phyloP scores from a whole-genome alignment of 92 coral and sea anemone genomes.

The Actinernus sp. region DNA sequence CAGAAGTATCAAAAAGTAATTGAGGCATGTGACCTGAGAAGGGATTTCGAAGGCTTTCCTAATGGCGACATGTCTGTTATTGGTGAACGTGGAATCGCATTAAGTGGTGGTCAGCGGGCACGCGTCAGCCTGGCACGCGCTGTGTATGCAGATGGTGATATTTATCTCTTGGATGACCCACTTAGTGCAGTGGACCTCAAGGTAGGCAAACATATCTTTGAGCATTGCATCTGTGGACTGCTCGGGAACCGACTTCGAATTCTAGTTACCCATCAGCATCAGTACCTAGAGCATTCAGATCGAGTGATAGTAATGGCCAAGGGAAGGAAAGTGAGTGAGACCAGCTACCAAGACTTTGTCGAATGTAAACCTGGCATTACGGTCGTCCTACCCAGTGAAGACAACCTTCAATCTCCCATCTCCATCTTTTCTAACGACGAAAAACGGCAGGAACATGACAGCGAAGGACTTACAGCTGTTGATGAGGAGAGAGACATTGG shows the following conservation, averaged over 20 bases:
- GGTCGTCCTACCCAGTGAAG: background rate
- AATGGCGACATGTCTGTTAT: constrained; percentile 17
- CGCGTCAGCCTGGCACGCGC: constrained; percentile 30
- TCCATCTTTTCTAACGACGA: no score
- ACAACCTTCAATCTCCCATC: no score
- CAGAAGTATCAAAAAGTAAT: background rate
- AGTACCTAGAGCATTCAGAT: constrained; percentile 11
- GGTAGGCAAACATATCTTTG: constrained; percentile 21
- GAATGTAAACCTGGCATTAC: background rate
- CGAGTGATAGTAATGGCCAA: constrained; percentile 8
- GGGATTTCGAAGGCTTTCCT: constrained; percentile 4
- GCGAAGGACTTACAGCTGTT: background rate
- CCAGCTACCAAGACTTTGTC: background rate
- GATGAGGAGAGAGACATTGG: constrained; percentile 2
- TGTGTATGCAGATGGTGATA: constrained; percentile 14
- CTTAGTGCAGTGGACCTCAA: constrained; percentile 29
- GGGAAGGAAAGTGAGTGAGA: background rate
- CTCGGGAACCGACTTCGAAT: constrained; percentile 9
- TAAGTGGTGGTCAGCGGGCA: constrained; percentile 43
- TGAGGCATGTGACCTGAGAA: constrained; percentile 2
- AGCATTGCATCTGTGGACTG: constrained; percentile 14
- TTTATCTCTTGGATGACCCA: constrained; percentile 2
- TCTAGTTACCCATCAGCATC: constrained; percentile 21
- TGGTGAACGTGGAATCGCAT: constrained; percentile 15
- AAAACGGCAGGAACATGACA: background rate